A percentile compares a stretch with the other conserved stretches of the same genome.
These are phyloP conservation scores for Drosophila anomelani DNA, from an alignment of 2,888 invertebrate genomes.

Conservation along the genomic window DNA sequence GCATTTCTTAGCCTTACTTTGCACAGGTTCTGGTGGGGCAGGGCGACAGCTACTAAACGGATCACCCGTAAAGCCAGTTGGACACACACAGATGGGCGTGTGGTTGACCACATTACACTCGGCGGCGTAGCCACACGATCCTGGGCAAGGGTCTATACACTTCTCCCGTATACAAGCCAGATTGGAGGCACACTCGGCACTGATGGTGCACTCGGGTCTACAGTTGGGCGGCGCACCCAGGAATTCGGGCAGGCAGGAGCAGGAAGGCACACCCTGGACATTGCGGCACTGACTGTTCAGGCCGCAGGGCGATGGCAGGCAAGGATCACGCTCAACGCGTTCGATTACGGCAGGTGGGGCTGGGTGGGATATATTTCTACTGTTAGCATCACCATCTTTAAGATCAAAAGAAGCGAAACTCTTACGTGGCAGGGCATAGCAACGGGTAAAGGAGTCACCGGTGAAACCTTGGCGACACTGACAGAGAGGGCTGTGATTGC, in stretches of 20 bases:
- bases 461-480: constrained; percentile 89
- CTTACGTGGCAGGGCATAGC: constrained; percentile 86
- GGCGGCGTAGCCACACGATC: constrained; percentile 88
- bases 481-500: constrained; percentile 92
- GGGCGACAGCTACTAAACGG: constrained; percentile 86
- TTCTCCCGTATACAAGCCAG: constrained; percentile 88
- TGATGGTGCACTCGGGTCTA: constrained; percentile 88
- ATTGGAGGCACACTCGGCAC: constrained; percentile 89
- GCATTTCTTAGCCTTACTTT: constrained; percentile 57
- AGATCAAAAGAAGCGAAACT: background rate
- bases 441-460: constrained; percentile 91
- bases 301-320: constrained; percentile 89
- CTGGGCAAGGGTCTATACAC: constrained; percentile 89
- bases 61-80: constrained; percentile 87
- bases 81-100: constrained; percentile 88
- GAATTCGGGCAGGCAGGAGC: constrained; percentile 87
- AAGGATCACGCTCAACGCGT: constrained; percentile 86
- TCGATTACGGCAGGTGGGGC: constrained; percentile 72
- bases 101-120: constrained; percentile 87
- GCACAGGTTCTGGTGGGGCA: constrained; percentile 69
- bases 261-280: constrained; percentile 86
- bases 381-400: background rate
- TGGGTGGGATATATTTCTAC: constrained; percentile 38
- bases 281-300: constrained; percentile 87
- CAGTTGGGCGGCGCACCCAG: constrained; percentile 89